phyloP scores from a whole-genome alignment of 1,140 invertebrate genomes.

The Drosophila novamexicana region DNA sequence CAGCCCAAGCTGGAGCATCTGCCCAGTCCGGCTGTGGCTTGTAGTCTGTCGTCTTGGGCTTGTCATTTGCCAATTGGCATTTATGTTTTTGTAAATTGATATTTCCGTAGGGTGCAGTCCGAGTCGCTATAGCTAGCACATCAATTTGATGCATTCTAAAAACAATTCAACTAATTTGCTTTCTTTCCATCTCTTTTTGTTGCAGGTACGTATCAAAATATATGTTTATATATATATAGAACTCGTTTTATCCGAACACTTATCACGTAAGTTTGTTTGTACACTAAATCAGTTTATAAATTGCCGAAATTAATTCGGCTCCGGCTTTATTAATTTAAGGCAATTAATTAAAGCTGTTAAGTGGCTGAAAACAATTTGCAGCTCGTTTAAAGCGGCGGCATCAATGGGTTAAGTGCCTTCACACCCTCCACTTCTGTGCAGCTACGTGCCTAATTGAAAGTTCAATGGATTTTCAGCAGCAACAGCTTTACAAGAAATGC shows the following conservation, averaged over 20 bases:
- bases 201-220: conserved; percentile 39
- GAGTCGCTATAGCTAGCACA: background rate
- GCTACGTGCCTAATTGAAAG: conserved; percentile 63
- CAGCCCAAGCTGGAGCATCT: background rate
- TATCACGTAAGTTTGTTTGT: conserved; percentile 41
- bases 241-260: conserved; percentile 6
- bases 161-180: conserved; percentile 56
- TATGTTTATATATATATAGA: background rate
- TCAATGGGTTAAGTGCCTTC: conserved; percentile 55
- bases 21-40: background rate
- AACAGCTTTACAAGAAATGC: conserved; percentile 37
- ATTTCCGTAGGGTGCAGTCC: conserved; percentile 55
- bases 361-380: conserved; percentile 57
- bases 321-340: conserved; percentile 51
- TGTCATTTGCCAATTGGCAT: conserved; percentile 64
- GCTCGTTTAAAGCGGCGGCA: conserved; percentile 47
- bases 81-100: conserved; percentile 63
- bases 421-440: conserved; percentile 3
- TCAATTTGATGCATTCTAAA: conserved; percentile 30
- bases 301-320: background rate
- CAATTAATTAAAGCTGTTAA: conserved; percentile 58
- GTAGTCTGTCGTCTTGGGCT: conserved; percentile 39
- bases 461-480: conserved; percentile 55
- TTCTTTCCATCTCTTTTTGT: conserved; percentile 28
- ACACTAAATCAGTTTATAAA: conserved; percentile 42